phyloP scores from a whole-genome alignment of 1,140 invertebrate genomes.

The Antheraea pernyi region DNA sequence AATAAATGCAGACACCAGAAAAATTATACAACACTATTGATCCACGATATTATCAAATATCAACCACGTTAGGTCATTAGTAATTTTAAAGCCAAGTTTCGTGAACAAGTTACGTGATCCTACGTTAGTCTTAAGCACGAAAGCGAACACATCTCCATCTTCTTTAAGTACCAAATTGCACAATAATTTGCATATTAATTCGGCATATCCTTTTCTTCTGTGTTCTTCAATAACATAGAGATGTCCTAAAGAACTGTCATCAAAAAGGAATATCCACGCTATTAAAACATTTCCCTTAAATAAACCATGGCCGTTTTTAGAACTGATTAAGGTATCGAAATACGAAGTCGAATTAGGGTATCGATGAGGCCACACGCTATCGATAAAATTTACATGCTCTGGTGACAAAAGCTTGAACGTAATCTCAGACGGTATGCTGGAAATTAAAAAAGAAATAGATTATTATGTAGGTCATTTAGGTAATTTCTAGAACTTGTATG shows the following conservation, averaged over 20 bases:
- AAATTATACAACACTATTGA: neutral
- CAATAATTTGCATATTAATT: constrained; percentile 34
- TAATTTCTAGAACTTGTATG: too few relatives aligned
- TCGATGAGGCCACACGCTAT: constrained; percentile 31
- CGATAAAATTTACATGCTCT: constrained; percentile 19
- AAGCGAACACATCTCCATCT: constrained; percentile 20
- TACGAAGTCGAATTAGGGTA: constrained; percentile 30
- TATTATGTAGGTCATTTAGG: neutral
- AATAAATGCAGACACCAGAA: neutral
- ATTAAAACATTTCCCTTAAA: constrained; percentile 29
- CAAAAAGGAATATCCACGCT: constrained; percentile 39
- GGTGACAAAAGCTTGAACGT: constrained; percentile 20
- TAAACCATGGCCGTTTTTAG: constrained; percentile 34
- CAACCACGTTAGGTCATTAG: constrained; percentile 17
- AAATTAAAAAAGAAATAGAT: constrained; percentile 14
- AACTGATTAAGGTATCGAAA: constrained; percentile 34
- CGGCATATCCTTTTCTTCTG: constrained; percentile 41
- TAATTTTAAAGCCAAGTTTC: constrained; percentile 22
- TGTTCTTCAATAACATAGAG: constrained; percentile 34
- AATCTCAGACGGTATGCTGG: constrained; percentile 25
- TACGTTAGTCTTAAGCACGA: constrained; percentile 5
- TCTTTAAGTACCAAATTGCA: constrained; percentile 29
- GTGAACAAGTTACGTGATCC: constrained; percentile 17
- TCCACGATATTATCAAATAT: constrained; percentile 1
- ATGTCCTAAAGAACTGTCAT: constrained; percentile 34